These are phyloP conservation scores for Ascaphus truei DNA, from an alignment of 2,113 vertebrate species.

Conservation along the genomic window DNA sequence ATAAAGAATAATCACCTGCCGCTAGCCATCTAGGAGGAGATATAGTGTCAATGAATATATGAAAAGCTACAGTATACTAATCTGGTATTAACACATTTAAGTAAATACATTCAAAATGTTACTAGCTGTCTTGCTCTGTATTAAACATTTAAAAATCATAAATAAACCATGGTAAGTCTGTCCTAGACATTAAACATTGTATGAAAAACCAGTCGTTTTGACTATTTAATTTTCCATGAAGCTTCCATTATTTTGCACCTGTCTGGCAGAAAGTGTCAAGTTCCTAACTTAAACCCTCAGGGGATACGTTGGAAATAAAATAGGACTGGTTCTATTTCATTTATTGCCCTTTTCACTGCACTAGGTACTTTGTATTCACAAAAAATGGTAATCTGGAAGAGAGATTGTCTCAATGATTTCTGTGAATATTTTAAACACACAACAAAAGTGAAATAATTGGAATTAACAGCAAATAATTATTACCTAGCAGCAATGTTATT, in stretches of 20 bases:
- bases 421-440: no score
- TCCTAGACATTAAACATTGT: neutral
- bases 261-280: conserved; percentile 14
- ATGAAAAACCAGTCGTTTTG: neutral
- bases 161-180: neutral
- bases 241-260: conserved; percentile 29
- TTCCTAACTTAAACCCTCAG: conserved; percentile 6
- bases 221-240: neutral
- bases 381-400: conserved; percentile 1
- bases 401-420: no score
- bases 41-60: no score
- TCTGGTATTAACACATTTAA: no score
- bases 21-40: no score
- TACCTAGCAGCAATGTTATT: no score
- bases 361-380: conserved; percentile 10
- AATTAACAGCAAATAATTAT: no score
- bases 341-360: neutral
- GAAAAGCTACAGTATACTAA: no score
- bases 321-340: conserved; percentile 5
- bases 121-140: no score
- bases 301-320: conserved; percentile 7
- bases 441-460: no score
- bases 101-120: no score
- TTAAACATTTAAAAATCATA: neutral
- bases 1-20: no score